A percentile compares a stretch with the other conserved stretches of the same genome.
Evolutionary conservation across 2,888 invertebrate species (phyloP).

Genomic region (Chamaedrilus cognettii): DNA sequence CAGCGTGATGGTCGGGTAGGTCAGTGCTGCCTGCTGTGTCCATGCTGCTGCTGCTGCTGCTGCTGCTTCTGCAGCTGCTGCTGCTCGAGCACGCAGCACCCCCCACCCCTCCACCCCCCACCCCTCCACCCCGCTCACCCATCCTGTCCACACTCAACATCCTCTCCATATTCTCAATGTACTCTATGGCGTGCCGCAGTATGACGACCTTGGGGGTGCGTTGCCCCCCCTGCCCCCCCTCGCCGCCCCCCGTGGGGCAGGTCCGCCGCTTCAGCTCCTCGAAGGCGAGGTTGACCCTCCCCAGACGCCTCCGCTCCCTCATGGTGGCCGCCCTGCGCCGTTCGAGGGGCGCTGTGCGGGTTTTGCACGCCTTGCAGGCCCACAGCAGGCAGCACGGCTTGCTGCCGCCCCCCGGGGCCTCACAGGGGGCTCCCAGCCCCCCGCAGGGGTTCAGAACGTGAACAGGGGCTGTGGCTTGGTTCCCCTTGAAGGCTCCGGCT

Average conservation of each 20-base stretch:
- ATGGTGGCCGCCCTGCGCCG: not conserved
- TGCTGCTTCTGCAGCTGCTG: no score
- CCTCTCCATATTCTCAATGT: conserved; percentile 6
- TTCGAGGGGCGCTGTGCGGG: not conserved
- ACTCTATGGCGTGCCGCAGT: conserved; percentile 6
- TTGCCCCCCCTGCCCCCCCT: no score
- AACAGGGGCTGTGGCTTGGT: no score
- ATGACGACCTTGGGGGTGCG: not conserved
- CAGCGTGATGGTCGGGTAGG: no score
- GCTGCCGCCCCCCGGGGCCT: no score
- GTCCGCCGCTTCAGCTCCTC: conserved; percentile 7
- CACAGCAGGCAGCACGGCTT: conserved; percentile 4
- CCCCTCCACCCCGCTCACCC: not conserved
- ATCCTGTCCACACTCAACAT: not conserved
- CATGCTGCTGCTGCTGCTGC: no score
- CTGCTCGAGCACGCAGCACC: no score
- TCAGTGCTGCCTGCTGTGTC: no score
- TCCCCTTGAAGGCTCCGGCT: no score
- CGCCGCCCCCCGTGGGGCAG: conserved; percentile 1
- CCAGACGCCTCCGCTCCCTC: conserved; percentile 2
- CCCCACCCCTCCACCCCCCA: not conserved
- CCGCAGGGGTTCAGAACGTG: no score
- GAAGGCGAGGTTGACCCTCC: conserved; percentile 4
- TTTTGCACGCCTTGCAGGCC: conserved; percentile 7
- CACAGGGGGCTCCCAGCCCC: no score